Base-by-base conservation (phyloP, 2,888 invertebrate species). In the Polymixis lichenea region DNA sequence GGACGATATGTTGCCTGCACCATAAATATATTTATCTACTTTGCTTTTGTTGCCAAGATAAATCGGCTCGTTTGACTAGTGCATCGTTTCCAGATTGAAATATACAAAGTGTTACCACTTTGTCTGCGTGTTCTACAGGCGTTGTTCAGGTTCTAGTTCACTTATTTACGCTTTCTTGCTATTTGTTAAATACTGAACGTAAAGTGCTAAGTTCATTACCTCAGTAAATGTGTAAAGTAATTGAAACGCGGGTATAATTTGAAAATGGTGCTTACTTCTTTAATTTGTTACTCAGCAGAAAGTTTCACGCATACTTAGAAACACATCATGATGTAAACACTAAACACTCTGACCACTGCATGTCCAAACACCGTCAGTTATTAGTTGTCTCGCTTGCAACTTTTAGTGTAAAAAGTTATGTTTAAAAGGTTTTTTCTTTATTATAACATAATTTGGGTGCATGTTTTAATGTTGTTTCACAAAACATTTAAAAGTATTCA, bases 21-120 rank as follows among this genome's bases (percentile, higher is more conserved):
- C 92, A 93, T 94, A 95, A 94, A 95, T 94, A 93, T 92, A 90
- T 92, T 93, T 93, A 94, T 94, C 94, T 95, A 92, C 92, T 93
- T 92, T 93, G 93, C 93, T 94, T 94, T 95, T 95, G 94, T 95
- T 94, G 92, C 87, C 89, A 88, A 92, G 93, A 95, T 95, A 94
- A 94, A 94, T 93, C 91, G 92, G 92, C 89, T 90, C 91, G 92
- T 92, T 93, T 93, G 92, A 93, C 93, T 93, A 92, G 92, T 90
- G 90, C 92, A 90, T 92, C 91, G 91, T 91, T 91, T 88, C 88
- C 87, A 89, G 91, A 91, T 92, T 92, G 92, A 93, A 92, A 93
- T 92, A 92, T 92, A 92, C 89, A 91, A 88, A 88, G 88, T 88
- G 89, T 91, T 89, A 89, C 88, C 92, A 90, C 89, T 92, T 91